phyloP scores from a whole-genome alignment of 2,113 vertebrate species.

The Epinephelus lanceolatus region DNA sequence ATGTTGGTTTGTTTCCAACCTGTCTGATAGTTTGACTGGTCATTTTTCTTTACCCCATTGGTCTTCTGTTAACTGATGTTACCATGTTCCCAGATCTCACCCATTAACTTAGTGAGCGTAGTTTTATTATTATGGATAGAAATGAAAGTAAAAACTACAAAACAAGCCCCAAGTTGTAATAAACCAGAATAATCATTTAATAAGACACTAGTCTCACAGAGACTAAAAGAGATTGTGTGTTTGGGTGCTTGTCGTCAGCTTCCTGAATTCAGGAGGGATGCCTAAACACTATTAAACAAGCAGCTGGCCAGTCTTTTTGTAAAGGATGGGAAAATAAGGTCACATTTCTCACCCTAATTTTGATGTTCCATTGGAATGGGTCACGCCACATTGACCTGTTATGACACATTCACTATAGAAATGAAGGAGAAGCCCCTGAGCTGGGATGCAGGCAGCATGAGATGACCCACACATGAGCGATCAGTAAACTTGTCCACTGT shows the following conservation, averaged over 20 bases:
- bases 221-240: conserved; percentile 49
- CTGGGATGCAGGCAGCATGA: neutral
- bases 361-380: neutral
- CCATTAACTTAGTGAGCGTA: neutral
- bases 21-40: neutral
- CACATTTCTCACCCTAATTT: neutral
- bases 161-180: neutral
- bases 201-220: conserved; percentile 69
- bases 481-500: conserved; percentile 1
- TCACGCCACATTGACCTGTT: neutral
- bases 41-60: neutral
- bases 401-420: conserved; percentile 9
- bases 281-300: conserved; percentile 5
- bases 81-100: neutral
- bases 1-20: neutral
- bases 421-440: conserved; percentile 3
- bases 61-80: neutral
- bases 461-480: neutral
- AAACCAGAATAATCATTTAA: conserved; percentile 7
- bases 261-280: neutral
- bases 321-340: neutral
- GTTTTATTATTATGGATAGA: neutral
- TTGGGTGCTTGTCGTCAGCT: conserved; percentile 3
- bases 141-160: conserved; percentile 1
- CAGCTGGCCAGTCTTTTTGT: neutral